Base-by-base conservation (phyloP, 2,113 vertebrate species). In the Sciurus niger region DNA sequence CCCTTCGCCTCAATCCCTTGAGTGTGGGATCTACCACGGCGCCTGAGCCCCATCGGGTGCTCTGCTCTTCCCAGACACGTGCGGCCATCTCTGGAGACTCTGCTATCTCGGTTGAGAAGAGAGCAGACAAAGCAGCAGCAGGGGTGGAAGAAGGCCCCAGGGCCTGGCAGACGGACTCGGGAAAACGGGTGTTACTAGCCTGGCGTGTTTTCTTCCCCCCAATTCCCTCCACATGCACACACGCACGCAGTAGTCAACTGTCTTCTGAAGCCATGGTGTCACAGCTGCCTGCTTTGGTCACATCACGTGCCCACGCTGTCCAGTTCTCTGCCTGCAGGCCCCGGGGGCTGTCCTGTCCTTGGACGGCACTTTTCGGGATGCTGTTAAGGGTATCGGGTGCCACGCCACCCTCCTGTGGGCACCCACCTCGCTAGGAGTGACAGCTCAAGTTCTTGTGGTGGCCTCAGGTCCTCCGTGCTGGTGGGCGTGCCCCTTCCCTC, bases 31-130 rank as follows among this genome's bases (percentile, higher is more conserved):
- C 68, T 16, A 63, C 82, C 13, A 55, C 7, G 43, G 32, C 16
- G 12, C 0, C 1, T 17, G 17, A 16, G 0, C 8, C 32, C 16
- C 40, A 30, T 5, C 4, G 24, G 7, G 1, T 2, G 0, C 18
- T 58, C 17, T 13, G 32, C 48, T 9, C 34, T 24, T 63, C 60
- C 8, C 48, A 58, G 74, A 30, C 24, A 22, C 30, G 70, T 37
- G 18, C 18, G 48, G 10, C 37, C 4, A 32, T 34, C 13, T 55
- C 17, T 3, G 3, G n/a, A 48, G n/a, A 88, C 43, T 82, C 18
- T 24, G 8, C 12, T 58, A 74, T 30, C 53, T 74, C 20, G 43
- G 65, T 34, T 67, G 63, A 28, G 28, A 53, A 43, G 37, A 74
- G 70, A 20, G 24, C 32, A 40, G 25, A 48, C 51, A 2, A 18